Conservation (phyloP, 2,888 invertebrate species). For the Cotesia congregata region DNA sequence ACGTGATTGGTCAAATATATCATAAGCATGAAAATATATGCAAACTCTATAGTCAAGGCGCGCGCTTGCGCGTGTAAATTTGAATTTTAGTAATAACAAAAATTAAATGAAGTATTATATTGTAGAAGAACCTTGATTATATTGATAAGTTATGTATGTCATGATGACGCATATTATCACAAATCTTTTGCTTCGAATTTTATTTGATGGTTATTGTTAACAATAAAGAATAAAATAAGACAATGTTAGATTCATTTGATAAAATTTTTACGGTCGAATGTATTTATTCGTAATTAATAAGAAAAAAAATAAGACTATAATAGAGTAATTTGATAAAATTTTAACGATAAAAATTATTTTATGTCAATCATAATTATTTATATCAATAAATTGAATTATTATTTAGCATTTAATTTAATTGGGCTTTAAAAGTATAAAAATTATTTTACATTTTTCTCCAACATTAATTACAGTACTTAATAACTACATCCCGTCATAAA, state of each 20-base stretch:
- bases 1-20: too few species aligned
- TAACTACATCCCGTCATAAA: neutral
- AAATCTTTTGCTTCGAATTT: neutral
- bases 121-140: neutral
- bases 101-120: neutral
- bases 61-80: too few species aligned
- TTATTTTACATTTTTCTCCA: neutral
- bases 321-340: neutral
- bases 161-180: conserved; percentile 9
- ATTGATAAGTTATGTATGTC: conserved; percentile 1
- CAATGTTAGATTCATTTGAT: neutral
- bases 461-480: too few species aligned
- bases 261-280: neutral
- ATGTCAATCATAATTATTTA: neutral
- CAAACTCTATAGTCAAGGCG: too few species aligned
- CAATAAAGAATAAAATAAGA: neutral
- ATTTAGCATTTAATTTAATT: neutral
- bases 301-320: neutral
- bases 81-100: neutral
- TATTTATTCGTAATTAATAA: neutral
- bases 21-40: too few species aligned
- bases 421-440: neutral
- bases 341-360: neutral
- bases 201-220: neutral
- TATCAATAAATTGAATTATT: neutral